These are phyloP conservation scores for Stictonetta naevosa DNA, from an alignment of 2,113 vertebrate species.

Conservation along the genomic window DNA sequence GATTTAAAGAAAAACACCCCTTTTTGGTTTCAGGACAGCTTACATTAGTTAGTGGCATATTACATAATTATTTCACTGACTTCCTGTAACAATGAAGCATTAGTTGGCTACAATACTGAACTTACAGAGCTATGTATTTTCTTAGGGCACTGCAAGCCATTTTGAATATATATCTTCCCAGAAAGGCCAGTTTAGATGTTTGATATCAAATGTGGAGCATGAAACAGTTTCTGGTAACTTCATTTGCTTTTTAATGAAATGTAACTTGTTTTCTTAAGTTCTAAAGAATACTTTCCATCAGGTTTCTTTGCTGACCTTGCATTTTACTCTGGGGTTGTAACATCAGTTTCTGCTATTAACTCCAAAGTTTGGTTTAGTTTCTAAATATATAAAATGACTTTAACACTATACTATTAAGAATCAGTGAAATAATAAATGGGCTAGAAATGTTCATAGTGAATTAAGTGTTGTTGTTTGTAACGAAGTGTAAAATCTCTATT, in stretches of 20 bases:
- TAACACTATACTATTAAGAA: background rate
- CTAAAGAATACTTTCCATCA: slow-evolving; percentile 1
- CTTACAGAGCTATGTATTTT: background rate
- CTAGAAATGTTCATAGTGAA: background rate
- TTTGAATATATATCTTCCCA: background rate
- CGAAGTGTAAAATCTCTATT: background rate
- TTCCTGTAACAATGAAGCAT: slow-evolving; percentile 1
- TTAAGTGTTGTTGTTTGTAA: background rate
- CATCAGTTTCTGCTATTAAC: slow-evolving; percentile 37
- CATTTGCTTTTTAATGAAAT: background rate
- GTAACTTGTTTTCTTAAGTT: background rate
- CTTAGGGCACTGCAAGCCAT: background rate
- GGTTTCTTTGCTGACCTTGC: slow-evolving; percentile 25
- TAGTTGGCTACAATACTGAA: background rate
- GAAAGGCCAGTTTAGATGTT: background rate
- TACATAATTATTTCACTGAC: slow-evolving; percentile 57
- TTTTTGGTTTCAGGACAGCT: slow-evolving; percentile 47
- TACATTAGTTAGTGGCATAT: slow-evolving; percentile 56
- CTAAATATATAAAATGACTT: slow-evolving; percentile 12
- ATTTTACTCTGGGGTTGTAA: background rate
- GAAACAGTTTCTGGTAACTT: slow-evolving; percentile 23
- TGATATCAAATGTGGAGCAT: background rate
- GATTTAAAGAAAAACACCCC: slow-evolving; percentile 39
- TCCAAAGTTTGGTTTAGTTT: slow-evolving; percentile 29
- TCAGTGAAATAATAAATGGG: background rate